Evolutionary conservation across 2,113 vertebrate genomes (phyloP), one percentile per base, ranked within the genome.

Genomic region (Ammodytes marinus): DNA sequence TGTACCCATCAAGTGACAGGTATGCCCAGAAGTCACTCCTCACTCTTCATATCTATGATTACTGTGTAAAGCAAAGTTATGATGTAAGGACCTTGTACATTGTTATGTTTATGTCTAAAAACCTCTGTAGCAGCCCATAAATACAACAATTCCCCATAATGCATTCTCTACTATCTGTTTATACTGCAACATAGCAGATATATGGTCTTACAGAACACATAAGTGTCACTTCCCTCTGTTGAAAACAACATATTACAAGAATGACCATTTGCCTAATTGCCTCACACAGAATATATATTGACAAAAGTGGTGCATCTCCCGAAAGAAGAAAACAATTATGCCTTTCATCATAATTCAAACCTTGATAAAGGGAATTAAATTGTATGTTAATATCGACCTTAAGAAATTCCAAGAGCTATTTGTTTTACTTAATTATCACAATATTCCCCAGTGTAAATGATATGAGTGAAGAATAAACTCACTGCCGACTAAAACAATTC

Each of bases 21-120:
- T 79, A 66, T 73, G 67, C 76, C 77, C 55, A 40, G 57, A 66
- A 55, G 64, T 77, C 45, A 70, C 71, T 82, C 53, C 54, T 83
- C 81, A 75, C 58, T 82, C 63, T 84, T 77, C 73, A 74, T 65
- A 83, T 78, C 69, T 82, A 82, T 52, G 52, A 82, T 58, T 77
- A 72, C 43, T 69, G 59, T 85, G 76, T 85, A 57, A 82, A 58
- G 55, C 72, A 78, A 69, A 63, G 57, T 60, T 79, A 71, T 63
- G 46, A 78, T 74, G 47, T 77, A 69, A 81, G 39, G 37, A 75
- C 52, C 37, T 52, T 65, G 74, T 67, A 55, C 57, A 65, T 75
- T 69, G 40, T 50, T 66, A 74, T 65, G 66, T 69, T 64, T 75
- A 12, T 73, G 50, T 79, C 53, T 63, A 35, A 73, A 27, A 46